phyloP scores from a whole-genome alignment of 1,140 invertebrate species.

The Muscidifurax raptorellus region DNA sequence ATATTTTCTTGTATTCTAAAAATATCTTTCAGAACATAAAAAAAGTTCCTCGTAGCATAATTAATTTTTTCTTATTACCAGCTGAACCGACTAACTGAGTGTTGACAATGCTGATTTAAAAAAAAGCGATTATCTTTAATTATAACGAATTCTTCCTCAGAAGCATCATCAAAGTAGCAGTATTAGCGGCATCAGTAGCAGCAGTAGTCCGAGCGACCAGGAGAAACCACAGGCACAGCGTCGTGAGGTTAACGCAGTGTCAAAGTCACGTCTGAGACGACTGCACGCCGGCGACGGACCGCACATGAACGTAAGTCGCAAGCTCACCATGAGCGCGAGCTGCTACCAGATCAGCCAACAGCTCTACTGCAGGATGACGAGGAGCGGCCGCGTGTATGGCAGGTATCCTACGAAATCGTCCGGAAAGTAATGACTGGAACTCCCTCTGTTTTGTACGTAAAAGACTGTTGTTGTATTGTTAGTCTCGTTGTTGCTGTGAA shows the following conservation, averaged over 20 bases:
- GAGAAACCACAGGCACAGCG: conserved; percentile 51
- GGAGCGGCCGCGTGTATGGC: conserved; percentile 72
- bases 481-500: not conserved
- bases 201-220: not conserved
- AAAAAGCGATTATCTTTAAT: too few species aligned
- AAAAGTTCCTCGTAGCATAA: too few species aligned
- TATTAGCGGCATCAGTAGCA: not conserved
- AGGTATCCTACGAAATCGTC: conserved; percentile 63
- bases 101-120: too few species aligned
- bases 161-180: not conserved
- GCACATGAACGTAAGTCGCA: conserved; percentile 60
- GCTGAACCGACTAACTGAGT: too few species aligned
- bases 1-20: too few species aligned
- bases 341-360: conserved; percentile 57
- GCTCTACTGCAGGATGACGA: conserved; percentile 68
- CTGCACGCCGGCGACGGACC: conserved; percentile 64
- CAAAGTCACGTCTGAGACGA: conserved; percentile 60
- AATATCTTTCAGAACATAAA: too few species aligned
- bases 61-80: too few species aligned
- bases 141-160: not conserved
- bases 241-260: conserved; percentile 52
- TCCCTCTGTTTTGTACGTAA: not conserved
- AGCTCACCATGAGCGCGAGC: conserved; percentile 28
- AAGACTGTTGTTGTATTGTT: not conserved
- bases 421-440: conserved; percentile 32